Evolutionary conservation across 2,113 vertebrate species (phyloP).

Genomic region (Rhinopomastus cyanomelas): DNA sequence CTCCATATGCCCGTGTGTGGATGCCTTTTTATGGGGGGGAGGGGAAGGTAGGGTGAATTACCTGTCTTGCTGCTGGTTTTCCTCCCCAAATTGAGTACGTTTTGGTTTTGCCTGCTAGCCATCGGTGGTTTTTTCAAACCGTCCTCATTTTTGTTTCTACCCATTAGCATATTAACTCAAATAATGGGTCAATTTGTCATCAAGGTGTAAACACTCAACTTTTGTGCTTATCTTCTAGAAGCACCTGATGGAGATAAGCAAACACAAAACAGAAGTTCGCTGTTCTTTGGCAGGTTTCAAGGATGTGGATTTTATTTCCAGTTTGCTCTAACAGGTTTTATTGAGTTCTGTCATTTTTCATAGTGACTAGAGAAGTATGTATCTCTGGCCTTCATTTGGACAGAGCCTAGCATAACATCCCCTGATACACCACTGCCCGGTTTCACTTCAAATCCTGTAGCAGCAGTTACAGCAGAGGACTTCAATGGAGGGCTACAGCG

Average conservation of each 20-base stretch:
- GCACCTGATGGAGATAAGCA: neutral
- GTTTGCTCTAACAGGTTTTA: neutral
- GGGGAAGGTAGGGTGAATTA: no score
- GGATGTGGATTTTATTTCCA: neutral
- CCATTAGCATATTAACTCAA: no score
- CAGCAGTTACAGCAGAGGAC: neutral
- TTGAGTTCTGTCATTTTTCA: neutral
- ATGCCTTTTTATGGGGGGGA: no score
- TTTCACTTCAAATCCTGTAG: neutral
- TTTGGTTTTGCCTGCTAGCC: no score
- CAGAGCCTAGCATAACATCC: neutral
- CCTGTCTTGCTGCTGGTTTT: no score
- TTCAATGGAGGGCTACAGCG: neutral
- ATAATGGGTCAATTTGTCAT: no score
- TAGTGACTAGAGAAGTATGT: neutral
- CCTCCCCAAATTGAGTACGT: no score
- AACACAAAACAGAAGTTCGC: neutral
- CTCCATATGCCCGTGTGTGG: no score
- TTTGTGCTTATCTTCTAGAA: neutral
- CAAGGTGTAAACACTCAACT: no score
- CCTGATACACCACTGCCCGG: neutral
- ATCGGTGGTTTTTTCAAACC: no score
- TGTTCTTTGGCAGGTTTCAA: neutral
- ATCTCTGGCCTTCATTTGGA: neutral
- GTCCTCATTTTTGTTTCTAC: no score